Conservation (phyloP, 2,888 invertebrate genomes). For the Latrodectus hesperus region DNA sequence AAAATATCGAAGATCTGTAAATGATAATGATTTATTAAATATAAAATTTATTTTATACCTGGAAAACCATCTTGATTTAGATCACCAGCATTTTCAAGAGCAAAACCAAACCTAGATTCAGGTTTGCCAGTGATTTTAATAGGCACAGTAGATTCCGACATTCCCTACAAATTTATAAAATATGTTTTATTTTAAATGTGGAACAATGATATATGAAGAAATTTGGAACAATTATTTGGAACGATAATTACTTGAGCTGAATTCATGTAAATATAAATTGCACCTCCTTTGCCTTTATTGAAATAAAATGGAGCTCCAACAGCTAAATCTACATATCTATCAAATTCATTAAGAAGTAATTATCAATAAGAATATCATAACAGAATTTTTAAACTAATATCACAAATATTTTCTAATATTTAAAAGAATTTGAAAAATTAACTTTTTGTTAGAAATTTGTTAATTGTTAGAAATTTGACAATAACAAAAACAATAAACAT, state of each 20-base stretch:
- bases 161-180: slow-evolving; percentile 28
- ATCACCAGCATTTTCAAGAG: slow-evolving; percentile 93
- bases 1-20: not conserved
- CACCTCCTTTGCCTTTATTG: slow-evolving; percentile 88
- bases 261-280: slow-evolving; percentile 88
- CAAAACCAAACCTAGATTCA: slow-evolving; percentile 92
- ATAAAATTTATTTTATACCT: slow-evolving; percentile 26
- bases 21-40: not conserved
- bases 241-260: slow-evolving; percentile 73
- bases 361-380: no score
- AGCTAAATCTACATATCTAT: slow-evolving; percentile 81
- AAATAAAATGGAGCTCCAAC: slow-evolving; percentile 97
- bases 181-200: not conserved
- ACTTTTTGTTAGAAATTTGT: no score
- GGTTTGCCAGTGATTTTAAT: slow-evolving; percentile 80
- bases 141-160: slow-evolving; percentile 29
- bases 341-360: not conserved
- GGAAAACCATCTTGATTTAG: slow-evolving; percentile 88
- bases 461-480: no score
- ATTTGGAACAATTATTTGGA: not conserved
- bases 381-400: no score
- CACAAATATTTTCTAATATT: no score
- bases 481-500: no score
- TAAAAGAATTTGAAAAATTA: no score
- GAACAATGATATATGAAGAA: not conserved